A percentile compares a stretch with the other conserved stretches of the same genome.
Evolutionary conservation across 2,113 vertebrate genomes (phyloP).

Genomic region (Condylura cristata): DNA sequence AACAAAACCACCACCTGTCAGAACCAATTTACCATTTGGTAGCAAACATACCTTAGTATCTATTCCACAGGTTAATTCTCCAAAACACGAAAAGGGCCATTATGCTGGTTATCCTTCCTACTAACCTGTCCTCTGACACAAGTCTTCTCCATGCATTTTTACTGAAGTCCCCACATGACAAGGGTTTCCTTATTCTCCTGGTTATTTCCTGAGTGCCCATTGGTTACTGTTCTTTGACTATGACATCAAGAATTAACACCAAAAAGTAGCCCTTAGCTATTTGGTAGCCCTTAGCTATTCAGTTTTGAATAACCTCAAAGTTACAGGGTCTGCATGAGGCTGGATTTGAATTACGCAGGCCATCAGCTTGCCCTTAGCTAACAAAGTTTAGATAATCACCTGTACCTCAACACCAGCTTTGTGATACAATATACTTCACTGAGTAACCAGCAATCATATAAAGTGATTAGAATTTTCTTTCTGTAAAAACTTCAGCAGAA

Average conservation of each 20-base stretch:
- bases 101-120: not conserved
- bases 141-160: not conserved
- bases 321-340: not conserved
- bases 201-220: not conserved
- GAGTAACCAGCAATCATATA: not conserved
- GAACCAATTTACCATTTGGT: not conserved
- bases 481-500: not conserved
- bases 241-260: constrained; percentile 36
- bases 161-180: not conserved
- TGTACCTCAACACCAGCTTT: not conserved
- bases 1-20: not conserved
- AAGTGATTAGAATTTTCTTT: not conserved
- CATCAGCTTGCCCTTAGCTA: not conserved
- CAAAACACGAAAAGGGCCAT: not conserved
- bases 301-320: constrained; percentile 27
- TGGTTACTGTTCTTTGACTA: not conserved
- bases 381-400: not conserved
- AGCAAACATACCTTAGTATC: constrained; percentile 4
- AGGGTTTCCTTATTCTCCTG: not conserved
- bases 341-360: not conserved
- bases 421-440: not conserved
- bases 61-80: not conserved
- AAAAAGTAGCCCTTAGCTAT: not conserved
- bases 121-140: not conserved
- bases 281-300: no score